Percentiles rank a stretch among this genome's conserved stretches.
These are phyloP conservation scores for Dallia pectoralis DNA, from an alignment of 2,797 vertebrate species.

Conservation along the genomic window DNA sequence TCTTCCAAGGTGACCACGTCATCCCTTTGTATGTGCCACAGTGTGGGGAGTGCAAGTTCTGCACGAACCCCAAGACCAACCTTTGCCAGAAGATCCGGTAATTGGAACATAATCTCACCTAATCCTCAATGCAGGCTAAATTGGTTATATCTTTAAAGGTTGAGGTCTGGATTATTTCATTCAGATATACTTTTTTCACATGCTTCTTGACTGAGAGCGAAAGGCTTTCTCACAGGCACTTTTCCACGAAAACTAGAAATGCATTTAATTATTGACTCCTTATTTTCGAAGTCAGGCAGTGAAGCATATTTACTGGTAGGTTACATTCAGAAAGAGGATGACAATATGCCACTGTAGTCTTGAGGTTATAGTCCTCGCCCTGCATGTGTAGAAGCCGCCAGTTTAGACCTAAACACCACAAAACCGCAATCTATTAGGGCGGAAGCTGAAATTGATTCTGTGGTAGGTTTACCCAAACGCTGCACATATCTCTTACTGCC, in stretches of 20 bases:
- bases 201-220: too few species aligned
- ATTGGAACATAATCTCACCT: conserved; percentile 3
- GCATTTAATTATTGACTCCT: neutral
- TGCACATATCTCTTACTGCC: neutral
- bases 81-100: conserved; percentile 98
- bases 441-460: too few species aligned
- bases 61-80: conserved; percentile 95
- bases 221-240: too few species aligned
- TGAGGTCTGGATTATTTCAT: neutral
- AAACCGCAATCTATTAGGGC: neutral
- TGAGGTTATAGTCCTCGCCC: neutral
- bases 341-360: neutral
- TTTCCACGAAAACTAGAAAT: too few species aligned
- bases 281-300: neutral
- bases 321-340: neutral
- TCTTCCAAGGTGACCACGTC: conserved; percentile 84
- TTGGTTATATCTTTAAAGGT: neutral
- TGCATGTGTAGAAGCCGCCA: neutral
- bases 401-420: neutral
- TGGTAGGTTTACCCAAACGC: neutral
- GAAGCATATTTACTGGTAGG: neutral
- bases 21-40: conserved; percentile 92
- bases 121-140: neutral
- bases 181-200: too few species aligned
- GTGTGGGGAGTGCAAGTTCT: conserved; percentile 97